Conservation (phyloP, 2,113 vertebrate species). For the Steatornis caripensis region DNA sequence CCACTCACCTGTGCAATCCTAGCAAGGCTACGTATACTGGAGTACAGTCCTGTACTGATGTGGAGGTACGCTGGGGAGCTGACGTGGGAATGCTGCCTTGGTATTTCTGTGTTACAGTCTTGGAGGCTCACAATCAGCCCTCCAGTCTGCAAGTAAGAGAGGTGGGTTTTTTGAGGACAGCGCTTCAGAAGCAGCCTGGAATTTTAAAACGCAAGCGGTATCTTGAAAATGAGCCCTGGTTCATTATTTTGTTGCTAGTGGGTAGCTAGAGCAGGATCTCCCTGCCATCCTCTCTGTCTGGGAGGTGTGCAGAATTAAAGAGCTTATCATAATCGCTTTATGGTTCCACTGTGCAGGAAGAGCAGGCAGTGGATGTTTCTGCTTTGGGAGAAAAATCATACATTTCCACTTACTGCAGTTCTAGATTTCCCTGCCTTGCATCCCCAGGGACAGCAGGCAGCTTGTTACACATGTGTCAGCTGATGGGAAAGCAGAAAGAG, state of each 20-base stretch:
- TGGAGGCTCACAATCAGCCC: background rate
- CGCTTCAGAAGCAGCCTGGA: background rate
- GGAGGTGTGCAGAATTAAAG: background rate
- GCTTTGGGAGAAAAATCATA: background rate
- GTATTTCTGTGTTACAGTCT: background rate
- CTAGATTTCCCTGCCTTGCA: background rate
- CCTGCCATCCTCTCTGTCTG: background rate
- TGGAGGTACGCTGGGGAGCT: background rate
- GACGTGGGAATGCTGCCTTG: background rate
- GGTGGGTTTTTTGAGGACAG: background rate
- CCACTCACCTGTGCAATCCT: background rate
- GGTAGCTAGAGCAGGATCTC: background rate
- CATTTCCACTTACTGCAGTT: background rate
- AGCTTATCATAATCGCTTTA: background rate
- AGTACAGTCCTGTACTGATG: accelerated
- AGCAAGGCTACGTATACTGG: background rate
- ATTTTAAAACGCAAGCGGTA: background rate
- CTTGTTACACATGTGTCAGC: background rate
- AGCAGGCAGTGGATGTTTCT: background rate
- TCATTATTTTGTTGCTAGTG: background rate
- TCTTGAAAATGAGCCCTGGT: background rate
- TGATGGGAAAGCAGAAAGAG: background rate
- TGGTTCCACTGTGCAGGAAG: background rate
- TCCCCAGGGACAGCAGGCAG: background rate
- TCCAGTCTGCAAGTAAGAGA: background rate